Base-by-base conservation (phyloP, 2,888 invertebrate species). In the Eilema griseolum region DNA sequence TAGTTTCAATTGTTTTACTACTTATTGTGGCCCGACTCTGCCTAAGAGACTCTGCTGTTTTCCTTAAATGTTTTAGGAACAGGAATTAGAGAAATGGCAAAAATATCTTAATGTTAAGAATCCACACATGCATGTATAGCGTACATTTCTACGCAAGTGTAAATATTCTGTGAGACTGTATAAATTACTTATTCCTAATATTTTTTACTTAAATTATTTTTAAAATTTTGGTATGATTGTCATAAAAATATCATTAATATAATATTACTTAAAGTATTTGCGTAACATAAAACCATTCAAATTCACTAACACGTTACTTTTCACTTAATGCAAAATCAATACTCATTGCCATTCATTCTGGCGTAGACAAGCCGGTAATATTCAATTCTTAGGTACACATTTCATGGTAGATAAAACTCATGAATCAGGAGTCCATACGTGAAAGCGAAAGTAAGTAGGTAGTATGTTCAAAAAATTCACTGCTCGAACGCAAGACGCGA, bases 371-470 rank as follows among this genome's bases (percentile, higher is more conserved):
- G 85, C 82, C 86, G 87, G 88, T 87, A 92, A 90, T 90, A 92
- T 94, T 94, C 92, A 93, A 94, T 94, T 93, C 88, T 89, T 83
- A 87, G 87, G 87, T 88, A 86, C 90, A 92, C 93, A 94, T 94
- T 95, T 94, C 91, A 94, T 90, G 92, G 90, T 83, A 93, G 94
- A 95, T 95, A 95, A 95, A 93, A 88, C 93, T 92, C 94, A 95
- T 95, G 95, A 94, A 95, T 95, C 95, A 94, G 90, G 83, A 90
- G 90, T 92, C 91, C 93, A 91, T 93, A 93, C 90, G 93, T 88
- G 90, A 90, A 90, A 92, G 86, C 86, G 89, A 90, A 90, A 90
- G 88, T 66, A 57, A 66, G 85, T 85, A 90, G 89, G 91, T 90
- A 84, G 88, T 91, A 90, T 89, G 88, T 90, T 92, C 89, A 91